Evolutionary conservation across 1,140 invertebrate species (phyloP).

Genomic region (Drosophila hydei): DNA sequence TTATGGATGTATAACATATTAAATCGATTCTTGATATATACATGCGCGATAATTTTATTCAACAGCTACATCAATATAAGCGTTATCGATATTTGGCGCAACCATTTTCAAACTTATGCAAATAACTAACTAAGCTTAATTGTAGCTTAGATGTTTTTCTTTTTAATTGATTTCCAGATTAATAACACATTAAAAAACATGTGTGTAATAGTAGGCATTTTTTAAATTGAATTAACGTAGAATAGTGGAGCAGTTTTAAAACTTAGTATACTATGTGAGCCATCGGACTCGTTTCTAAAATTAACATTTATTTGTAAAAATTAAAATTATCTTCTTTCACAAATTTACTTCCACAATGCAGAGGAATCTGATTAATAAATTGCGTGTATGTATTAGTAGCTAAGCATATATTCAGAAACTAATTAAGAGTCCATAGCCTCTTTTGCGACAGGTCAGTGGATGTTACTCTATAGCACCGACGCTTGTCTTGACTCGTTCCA

Average conservation of each 20-base stretch:
- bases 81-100: not conserved
- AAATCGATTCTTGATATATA: not conserved
- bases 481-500: not conserved
- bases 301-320: conserved; percentile 12
- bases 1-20: not conserved
- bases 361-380: conserved; percentile 32
- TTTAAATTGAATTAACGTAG: not conserved
- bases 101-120: too few species aligned
- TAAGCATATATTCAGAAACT: not conserved
- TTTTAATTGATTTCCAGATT: too few species aligned
- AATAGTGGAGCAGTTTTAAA: not conserved
- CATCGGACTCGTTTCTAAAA: conserved; percentile 4
- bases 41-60: not conserved
- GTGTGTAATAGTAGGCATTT: conserved; percentile 4
- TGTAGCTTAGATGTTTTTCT: too few species aligned
- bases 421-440: conserved; percentile 25
- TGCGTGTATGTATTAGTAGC: conserved; percentile 46
- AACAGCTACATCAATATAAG: not conserved
- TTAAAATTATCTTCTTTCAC: conserved; percentile 6
- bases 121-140: too few species aligned
- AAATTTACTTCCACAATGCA: conserved; percentile 52
- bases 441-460: conserved; percentile 24
- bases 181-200: too few species aligned
- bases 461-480: not conserved
- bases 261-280: not conserved